Evolutionary conservation across 2,888 invertebrate genomes (phyloP).

Genomic region (Pomacea canaliculata): DNA sequence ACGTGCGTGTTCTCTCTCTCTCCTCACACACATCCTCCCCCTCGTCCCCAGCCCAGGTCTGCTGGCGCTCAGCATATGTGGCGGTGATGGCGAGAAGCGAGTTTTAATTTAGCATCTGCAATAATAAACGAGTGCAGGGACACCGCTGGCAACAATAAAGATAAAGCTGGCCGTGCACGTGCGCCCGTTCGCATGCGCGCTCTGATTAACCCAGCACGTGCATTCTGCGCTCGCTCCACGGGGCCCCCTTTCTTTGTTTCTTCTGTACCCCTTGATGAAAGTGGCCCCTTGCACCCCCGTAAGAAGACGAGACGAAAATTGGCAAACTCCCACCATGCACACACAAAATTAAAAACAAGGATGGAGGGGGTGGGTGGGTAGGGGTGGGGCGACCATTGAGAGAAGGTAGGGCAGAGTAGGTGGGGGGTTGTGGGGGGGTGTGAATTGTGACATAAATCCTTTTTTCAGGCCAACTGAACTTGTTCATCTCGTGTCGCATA

Average conservation of each 20-base stretch:
- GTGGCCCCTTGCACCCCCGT: too few relatives aligned
- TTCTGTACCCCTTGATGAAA: neutral
- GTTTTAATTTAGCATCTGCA: slow-evolving; percentile 28
- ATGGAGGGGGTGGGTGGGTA: too few relatives aligned
- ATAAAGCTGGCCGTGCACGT: slow-evolving; percentile 21
- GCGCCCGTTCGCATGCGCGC: slow-evolving; percentile 24
- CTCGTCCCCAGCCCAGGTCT: neutral
- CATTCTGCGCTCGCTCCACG: neutral
- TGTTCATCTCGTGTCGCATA: too few relatives aligned
- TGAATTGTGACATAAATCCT: too few relatives aligned
- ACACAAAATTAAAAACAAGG: too few relatives aligned
- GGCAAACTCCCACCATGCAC: too few relatives aligned
- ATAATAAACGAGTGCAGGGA: slow-evolving; percentile 20
- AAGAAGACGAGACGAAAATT: too few relatives aligned
- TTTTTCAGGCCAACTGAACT: too few relatives aligned
- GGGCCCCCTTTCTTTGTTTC: neutral
- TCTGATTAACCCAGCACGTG: slow-evolving; percentile 25
- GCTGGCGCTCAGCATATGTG: slow-evolving; percentile 9
- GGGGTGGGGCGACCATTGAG: too few relatives aligned
- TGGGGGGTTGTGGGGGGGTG: too few relatives aligned
- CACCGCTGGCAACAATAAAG: slow-evolving; percentile 17
- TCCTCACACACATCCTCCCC: neutral
- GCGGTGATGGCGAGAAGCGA: slow-evolving; percentile 17
- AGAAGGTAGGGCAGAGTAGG: too few relatives aligned
- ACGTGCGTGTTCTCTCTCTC: too few relatives aligned